Base-by-base conservation (phyloP, 2,113 vertebrate genomes). In the Plestiodon gilberti region DNA sequence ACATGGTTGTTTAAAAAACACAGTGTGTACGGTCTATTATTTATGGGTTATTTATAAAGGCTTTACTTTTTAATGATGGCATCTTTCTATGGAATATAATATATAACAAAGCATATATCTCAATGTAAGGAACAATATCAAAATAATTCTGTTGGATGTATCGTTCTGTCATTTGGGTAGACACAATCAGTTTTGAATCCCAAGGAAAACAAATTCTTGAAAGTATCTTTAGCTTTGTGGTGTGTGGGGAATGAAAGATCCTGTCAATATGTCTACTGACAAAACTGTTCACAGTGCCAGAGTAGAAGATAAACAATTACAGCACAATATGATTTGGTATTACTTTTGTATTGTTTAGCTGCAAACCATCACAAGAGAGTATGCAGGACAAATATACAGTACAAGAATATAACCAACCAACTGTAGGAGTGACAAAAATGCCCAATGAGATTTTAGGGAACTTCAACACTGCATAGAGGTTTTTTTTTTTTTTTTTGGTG, bases 1-100 rank as follows among this genome's bases (percentile, higher is more conserved):
- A 5, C 70, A 87, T 84, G 77, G 52, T 78, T 62, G 35, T 43
- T 73, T 70, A 85, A 75, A 84, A 70, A 48, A 17, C 30, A 85
- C 25, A 40, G 35, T 64, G 43, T 15, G 10, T n/a, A 52, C 28
- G 28, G 17, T 3, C 14, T 85, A 52, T 67, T 85, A 67, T 69
- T 23, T 76, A 18, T 62, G 11, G 28, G 1, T 48, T 40, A 85
- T 89, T 82, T 88, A 61, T 84, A 83, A 73, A 13, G 80, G 82
- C 35, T 75, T 88, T 13, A 77, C 43, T 48, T 4, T 57, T 57
- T 57, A 9, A 14, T 7, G 13, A 48, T 2, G 1, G 2, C n/a
- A 52, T 20, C 1, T 15, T 69, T 14, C 30, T 22, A 33, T 3
- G 73, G 61, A 81, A 87, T 23, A 81, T 0, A 82, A 88, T 90